Conservation (phyloP, 2,888 invertebrate species). For the Galeruca laticollis region DNA sequence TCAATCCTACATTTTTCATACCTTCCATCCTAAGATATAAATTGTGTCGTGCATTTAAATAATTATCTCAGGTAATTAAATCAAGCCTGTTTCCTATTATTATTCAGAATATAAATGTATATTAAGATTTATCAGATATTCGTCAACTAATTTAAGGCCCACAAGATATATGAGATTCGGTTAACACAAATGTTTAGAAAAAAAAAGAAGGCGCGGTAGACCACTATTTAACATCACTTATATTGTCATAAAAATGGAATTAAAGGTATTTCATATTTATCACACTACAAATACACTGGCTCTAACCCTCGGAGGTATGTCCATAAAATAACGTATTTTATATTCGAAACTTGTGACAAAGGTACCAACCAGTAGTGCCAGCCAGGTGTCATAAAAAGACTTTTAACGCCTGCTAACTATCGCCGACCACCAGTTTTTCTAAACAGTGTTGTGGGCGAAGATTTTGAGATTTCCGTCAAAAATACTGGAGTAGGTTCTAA, state of each 20-base stretch:
- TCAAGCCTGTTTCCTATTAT: background rate
- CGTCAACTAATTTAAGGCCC: constrained; percentile 12
- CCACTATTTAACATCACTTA: constrained; percentile 32
- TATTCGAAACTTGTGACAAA: constrained; percentile 30
- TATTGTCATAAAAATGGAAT: constrained; percentile 36
- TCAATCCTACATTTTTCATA: no score
- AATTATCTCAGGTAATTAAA: no score
- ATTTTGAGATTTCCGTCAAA: constrained; percentile 11
- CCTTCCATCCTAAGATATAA: no score
- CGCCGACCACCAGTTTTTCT: constrained; percentile 17
- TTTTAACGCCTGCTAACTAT: constrained; percentile 32
- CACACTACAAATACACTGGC: constrained; percentile 21
- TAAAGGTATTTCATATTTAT: constrained; percentile 34
- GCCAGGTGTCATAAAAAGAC: constrained; percentile 32
- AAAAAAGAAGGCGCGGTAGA: constrained; percentile 33
- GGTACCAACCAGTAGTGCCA: constrained; percentile 22
- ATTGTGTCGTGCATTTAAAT: no score
- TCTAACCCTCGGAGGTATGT: constrained; percentile 30
- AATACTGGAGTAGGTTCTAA: constrained; percentile 15
- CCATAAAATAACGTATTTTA: constrained; percentile 35
- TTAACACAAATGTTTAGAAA: constrained; percentile 21
- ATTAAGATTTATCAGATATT: constrained; percentile 7
- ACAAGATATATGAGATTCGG: constrained; percentile 13
- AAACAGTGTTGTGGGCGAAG: constrained; percentile 2
- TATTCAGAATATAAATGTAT: background rate